Evolutionary conservation across 35 echinoderm and acorn worm species (phyloP), one percentile per base, ranked within the genome.

Genomic region (Apostichopus japonicus): DNA sequence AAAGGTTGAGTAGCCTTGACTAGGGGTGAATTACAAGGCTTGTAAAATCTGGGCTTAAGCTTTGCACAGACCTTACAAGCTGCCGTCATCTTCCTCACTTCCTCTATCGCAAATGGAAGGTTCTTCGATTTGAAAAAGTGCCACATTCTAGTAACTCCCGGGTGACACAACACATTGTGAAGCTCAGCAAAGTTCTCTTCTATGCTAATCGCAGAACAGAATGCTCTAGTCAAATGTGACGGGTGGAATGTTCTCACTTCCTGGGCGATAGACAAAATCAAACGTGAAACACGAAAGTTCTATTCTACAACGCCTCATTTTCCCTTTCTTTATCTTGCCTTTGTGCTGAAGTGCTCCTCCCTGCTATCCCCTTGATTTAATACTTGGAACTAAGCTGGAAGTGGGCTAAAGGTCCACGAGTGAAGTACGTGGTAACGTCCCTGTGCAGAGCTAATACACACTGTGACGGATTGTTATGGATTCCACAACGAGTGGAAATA

Each of bases 171-270:
- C 17, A 54, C 75, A 78, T 91, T 78, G 73, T 91, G 90, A 15
- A 91, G 51, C 54, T 91, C 90, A 13, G 51, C 33, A 56, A 91
- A 72, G 71, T 77, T 53, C 54, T 91, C 70, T 57, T 9, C 21
- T 77, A 53, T 77, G 52, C 75, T 79, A 16, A 75, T 11, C 54
- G 72, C 89, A 23, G 89, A 91, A 61, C 89, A 91, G 59, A 75
- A 91, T 77, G 89, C 89, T 91, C 89, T 91, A 53, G 90, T 91
- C 90, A 91, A 91, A 4, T 91, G 90, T 91, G 56, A 79, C 90
- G 15, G 90, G 71, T 23, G 72, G 90, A 78, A 91, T 77, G 75
- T 91, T 91, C 23, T 91, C 90, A 54, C 17, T 78, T 22, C 90
- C 90, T 56, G 90, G 90, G 57, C 90, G 90, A 72, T 91, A 91